Evolutionary conservation across 2,888 invertebrate genomes (phyloP).

Genomic region (Eremobia ochroleuca): DNA sequence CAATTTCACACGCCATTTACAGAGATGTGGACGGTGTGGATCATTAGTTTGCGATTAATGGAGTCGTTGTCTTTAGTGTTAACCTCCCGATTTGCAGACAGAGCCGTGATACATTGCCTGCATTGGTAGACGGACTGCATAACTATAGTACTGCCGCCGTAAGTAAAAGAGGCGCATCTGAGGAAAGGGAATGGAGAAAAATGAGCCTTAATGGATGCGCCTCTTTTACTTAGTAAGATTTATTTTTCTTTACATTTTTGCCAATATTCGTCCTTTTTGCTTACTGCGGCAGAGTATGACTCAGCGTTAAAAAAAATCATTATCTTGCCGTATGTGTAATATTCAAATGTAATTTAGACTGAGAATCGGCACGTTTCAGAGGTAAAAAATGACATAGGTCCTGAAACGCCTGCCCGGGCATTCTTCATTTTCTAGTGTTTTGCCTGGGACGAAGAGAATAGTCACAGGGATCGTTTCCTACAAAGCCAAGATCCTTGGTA

Average conservation of each 20-base stretch:
- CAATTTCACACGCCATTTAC: slow-evolving; percentile 39
- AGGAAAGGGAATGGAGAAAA: no score
- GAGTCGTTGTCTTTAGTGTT: slow-evolving; percentile 8
- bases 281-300: no score
- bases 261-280: no score
- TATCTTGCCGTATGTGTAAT: no score
- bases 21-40: slow-evolving; percentile 1
- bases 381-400: neutral
- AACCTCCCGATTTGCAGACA: slow-evolving; percentile 8
- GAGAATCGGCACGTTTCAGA: neutral
- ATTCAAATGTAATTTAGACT: neutral
- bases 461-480: neutral
- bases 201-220: no score
- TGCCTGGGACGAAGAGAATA: neutral
- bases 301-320: neutral
- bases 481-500: neutral
- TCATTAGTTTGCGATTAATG: slow-evolving; percentile 29
- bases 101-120: neutral
- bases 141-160: no score
- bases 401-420: neutral
- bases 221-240: no score
- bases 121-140: neutral
- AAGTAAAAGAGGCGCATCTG: no score
- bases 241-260: no score
- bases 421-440: neutral